Base-by-base conservation (phyloP, 2,888 invertebrate genomes). In the Abscondita cerata region DNA sequence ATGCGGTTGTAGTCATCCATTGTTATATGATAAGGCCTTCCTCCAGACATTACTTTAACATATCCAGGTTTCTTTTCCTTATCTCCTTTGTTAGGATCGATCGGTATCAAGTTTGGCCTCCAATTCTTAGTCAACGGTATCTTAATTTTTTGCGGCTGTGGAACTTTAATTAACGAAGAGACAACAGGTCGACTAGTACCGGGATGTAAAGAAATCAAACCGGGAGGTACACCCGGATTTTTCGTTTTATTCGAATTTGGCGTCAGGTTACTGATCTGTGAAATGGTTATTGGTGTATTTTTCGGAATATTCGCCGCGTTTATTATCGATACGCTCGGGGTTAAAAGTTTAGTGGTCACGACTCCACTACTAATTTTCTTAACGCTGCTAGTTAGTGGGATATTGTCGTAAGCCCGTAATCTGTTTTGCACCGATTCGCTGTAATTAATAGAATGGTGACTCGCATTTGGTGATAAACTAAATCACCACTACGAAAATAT, bases 1-100 rank as follows among this genome's bases (percentile, higher is more conserved):
- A 90, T 90, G 67, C 91, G 89, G 78, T 91, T 91, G 79, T 90
- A 91, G 73, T 92, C 92, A 51, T 89, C 87, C 33, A 92, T 84
- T 1, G 90, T 90, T 70, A 92, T 88, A 76, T 91, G 90, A 78
- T 89, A 91, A 0, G 91, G 88, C 73, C 89, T 89, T n/a, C 91
- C 91, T 0, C 90, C 88, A 0, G 90, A 89, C 75, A 89, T 87
- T 0, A 90, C 89, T 72, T 90, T 89, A n/a, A 90, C 88, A 16
- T 89, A 80, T 58, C 87, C 87, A 2, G 87, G 87, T 66, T 76
- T 78, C 54, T 73, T 70, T 38, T 74, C 76, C 25, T 73, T 72
- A 44, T 75, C 70, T 59, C 76, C 78, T 67, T 77, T 76, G 15
- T 51, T 72, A 0, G 80, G 76, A 71, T 80, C 79, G 8, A 90